Percentiles rank a stretch among this genome's conserved stretches.
Evolutionary conservation across 2,888 invertebrate species (phyloP).

Genomic region (Agrochola circellaris): DNA sequence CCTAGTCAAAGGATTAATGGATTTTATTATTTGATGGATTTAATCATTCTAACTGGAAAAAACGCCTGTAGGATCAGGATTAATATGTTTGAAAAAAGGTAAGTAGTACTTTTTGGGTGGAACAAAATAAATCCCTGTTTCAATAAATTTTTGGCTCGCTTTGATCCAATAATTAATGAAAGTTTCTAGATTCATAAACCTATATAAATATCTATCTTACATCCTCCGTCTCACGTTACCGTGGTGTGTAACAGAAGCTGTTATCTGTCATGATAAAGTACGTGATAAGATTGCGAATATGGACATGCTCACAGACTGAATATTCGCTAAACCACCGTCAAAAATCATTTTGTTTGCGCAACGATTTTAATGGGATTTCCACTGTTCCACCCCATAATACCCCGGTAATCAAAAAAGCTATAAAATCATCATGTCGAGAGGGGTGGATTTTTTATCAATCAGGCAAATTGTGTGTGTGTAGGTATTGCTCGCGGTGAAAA

Average conservation of each 20-base stretch:
- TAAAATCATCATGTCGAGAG: constrained; percentile 48
- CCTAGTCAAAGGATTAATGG: not conserved
- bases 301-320: constrained; percentile 23
- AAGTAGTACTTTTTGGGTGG: not conserved
- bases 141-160: not conserved
- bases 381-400: constrained; percentile 37
- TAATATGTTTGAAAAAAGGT: not conserved
- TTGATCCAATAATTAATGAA: not conserved
- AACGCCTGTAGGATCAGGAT: not conserved
- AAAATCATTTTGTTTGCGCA: constrained; percentile 48
- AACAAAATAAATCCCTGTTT: not conserved
- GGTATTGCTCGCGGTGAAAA: not conserved
- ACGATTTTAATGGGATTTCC: constrained; percentile 58
- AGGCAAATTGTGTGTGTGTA: constrained; percentile 9
- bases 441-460: constrained; percentile 54
- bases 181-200: not conserved
- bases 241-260: constrained; percentile 19
- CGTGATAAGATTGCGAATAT: constrained; percentile 30
- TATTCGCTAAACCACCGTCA: constrained; percentile 30
- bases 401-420: constrained; percentile 56
- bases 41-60: constrained; percentile 15
- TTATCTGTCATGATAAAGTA: constrained; percentile 30
- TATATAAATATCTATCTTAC: not conserved
- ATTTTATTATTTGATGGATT: constrained; percentile 10
- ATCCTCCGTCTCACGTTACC: not conserved